These are phyloP conservation scores for Trididemnum clinides DNA, from an alignment of 23 tunicate species.

Conservation along the genomic window DNA sequence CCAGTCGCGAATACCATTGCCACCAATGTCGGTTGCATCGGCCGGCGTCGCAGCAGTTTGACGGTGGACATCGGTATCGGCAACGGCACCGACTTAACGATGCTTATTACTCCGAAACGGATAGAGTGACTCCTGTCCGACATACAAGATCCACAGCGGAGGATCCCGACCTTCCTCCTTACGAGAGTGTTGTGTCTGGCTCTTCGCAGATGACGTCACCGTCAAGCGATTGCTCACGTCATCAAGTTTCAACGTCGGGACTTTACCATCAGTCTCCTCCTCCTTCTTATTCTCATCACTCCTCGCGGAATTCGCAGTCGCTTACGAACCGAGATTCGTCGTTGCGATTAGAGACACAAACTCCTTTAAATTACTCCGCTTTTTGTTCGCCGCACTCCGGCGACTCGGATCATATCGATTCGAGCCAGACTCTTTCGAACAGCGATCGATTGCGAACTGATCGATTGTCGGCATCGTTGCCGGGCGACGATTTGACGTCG, in stretches of 20 bases:
- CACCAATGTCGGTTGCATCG: slow-evolving; percentile 8
- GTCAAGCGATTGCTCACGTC: slow-evolving; percentile 46
- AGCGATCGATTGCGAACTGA: neutral
- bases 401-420: neutral
- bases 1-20: neutral
- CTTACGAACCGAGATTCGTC: too few relatives aligned
- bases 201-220: neutral
- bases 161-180: slow-evolving; percentile 67
- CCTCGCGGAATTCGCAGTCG: slow-evolving; percentile 34
- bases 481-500: neutral
- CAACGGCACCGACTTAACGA: slow-evolving; percentile 34
- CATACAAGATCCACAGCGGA: neutral
- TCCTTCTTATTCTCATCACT: slow-evolving; percentile 80
- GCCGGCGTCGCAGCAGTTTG: neutral
- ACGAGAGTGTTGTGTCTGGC: slow-evolving; percentile 69
- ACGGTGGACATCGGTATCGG: neutral
- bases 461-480: neutral
- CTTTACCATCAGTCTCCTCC: slow-evolving; percentile 78
- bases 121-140: slow-evolving; percentile 11
- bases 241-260: slow-evolving; percentile 22
- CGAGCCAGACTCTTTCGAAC: neutral
- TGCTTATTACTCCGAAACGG: slow-evolving; percentile 31
- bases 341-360: too few relatives aligned
- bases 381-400: neutral
- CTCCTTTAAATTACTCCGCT: too few relatives aligned